Base-by-base conservation (phyloP, 2,888 invertebrate species). In the Pseudoips prasinana region DNA sequence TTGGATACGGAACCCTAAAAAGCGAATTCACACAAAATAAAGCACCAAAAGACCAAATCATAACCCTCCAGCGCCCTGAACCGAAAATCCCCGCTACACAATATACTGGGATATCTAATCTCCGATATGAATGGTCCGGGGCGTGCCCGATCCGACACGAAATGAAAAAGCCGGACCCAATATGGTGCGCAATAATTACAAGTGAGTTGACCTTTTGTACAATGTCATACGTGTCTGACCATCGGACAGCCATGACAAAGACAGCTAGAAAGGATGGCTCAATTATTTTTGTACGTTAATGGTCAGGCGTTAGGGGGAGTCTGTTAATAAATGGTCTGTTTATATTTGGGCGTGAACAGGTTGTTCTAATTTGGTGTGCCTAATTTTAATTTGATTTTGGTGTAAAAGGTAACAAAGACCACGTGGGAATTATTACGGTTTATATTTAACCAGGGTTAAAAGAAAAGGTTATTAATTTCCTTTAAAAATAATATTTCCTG, bases 51-150 rank as follows among this genome's bases (percentile, higher is more conserved):
- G 9, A 25, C 8, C 19, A 39, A 35, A 47, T 49, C 34, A 44
- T 14, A 14, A 14, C 14, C 14, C 14, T 14, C 14, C 14, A 14
- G 2, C 14, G 14, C 14, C 14, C 14, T 5, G 14, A 14, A 14
- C 14, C 5, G 14, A 5, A 14, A 14, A 14, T 14, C 2, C 14
- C 14, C 14, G 14, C 14, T 14, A 48, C 57, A 56, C 57, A 54
- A 59, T 57, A 52, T 54, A 48, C 37, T 20, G 39, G 29, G 44
- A 63, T 69, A 71, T 68, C 64, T 73, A 69, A 72, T 73, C 66
- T 64, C 51, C 45, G 58, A 64, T 68, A 71, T 68, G 69, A 67
- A 64, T 39, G 38, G 50, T 30, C 31, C 33, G 52, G 53, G 53
- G 58, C 52, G 53, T 58, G 52, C 49, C 47, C 20, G 33, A 24